Conservation (phyloP, 2,797 vertebrate genomes). For the Amblyopsis hoosieri region DNA sequence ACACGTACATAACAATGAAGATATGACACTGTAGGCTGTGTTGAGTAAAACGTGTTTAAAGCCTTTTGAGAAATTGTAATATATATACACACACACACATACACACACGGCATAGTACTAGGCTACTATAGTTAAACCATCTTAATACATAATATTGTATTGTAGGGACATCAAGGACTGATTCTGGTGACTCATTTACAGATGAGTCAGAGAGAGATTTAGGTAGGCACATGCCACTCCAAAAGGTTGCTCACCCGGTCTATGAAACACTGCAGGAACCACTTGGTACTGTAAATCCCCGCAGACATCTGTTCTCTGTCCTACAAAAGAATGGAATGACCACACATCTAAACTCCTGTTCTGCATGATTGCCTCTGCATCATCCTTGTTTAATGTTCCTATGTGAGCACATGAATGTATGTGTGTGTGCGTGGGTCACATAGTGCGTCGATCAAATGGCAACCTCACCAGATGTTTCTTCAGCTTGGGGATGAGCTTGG, state of each 20-base stretch:
- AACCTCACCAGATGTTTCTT: slow-evolving; percentile 87
- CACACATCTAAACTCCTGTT: not conserved
- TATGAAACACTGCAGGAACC: slow-evolving; percentile 95
- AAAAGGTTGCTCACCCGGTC: slow-evolving; percentile 82
- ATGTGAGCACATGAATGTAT: not conserved
- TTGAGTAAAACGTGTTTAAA: too few relatives aligned
- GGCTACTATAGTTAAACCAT: too few relatives aligned
- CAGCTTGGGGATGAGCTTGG: slow-evolving; percentile 84
- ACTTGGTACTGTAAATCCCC: slow-evolving; percentile 91
- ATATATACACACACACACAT: too few relatives aligned
- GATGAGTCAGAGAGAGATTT: not conserved
- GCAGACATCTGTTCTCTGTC: slow-evolving; percentile 92
- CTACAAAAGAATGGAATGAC: slow-evolving; percentile 55
- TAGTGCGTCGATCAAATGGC: not conserved
- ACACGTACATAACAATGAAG: too few relatives aligned
- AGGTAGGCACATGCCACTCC: not conserved
- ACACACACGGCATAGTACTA: too few relatives aligned
- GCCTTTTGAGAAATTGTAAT: too few relatives aligned
- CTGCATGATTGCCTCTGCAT: not conserved
- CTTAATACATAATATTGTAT: too few relatives aligned
- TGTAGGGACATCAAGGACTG: too few relatives aligned
- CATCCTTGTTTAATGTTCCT: not conserved
- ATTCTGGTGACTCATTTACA: too few relatives aligned
- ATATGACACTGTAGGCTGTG: too few relatives aligned
- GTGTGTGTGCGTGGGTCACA: not conserved